Percentiles rank a stretch among this genome's conserved stretches.
Conservation (phyloP, 2,888 invertebrate genomes). For the Rhorus exstirpatorius region DNA sequence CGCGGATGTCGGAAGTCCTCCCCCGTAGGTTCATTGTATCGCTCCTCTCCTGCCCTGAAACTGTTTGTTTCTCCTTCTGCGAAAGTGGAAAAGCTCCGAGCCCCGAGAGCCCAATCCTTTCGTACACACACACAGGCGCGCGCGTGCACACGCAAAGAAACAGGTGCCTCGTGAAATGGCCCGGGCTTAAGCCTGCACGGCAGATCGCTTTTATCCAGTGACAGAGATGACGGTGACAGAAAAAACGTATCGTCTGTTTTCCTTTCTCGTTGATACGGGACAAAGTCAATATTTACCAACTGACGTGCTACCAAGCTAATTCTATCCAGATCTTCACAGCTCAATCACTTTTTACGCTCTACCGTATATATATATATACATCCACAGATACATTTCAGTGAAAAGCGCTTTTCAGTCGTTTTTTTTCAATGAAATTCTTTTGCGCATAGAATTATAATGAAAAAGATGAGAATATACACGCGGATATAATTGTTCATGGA, state of each 20-base stretch:
- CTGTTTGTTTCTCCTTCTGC: not conserved
- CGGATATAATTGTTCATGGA: not conserved
- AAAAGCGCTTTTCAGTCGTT: not conserved
- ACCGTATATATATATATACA: not conserved
- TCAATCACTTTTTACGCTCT: not conserved
- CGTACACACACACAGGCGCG: not conserved
- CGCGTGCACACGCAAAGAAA: not conserved
- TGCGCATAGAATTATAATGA: not conserved
- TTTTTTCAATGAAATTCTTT: not conserved
- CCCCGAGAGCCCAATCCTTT: conserved; percentile 37
- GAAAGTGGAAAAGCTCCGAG: conserved; percentile 23
- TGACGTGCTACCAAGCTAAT: not conserved
- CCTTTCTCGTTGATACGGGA: not conserved
- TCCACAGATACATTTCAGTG: too few relatives aligned
- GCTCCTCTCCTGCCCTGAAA: not conserved
- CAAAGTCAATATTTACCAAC: conserved; percentile 14
- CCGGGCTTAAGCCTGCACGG: conserved; percentile 24
- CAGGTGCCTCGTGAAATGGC: conserved; percentile 20
- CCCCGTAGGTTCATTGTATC: conserved; percentile 29
- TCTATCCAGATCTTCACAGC: not conserved
- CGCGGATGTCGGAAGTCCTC: conserved; percentile 47
- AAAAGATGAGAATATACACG: not conserved
- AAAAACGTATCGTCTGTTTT: not conserved
- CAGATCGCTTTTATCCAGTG: not conserved
- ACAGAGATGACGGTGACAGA: not conserved